A percentile compares a stretch with the other conserved stretches of the same genome.
Conservation (phyloP, 2,888 invertebrate genomes). For the Deilephila porcellus region DNA sequence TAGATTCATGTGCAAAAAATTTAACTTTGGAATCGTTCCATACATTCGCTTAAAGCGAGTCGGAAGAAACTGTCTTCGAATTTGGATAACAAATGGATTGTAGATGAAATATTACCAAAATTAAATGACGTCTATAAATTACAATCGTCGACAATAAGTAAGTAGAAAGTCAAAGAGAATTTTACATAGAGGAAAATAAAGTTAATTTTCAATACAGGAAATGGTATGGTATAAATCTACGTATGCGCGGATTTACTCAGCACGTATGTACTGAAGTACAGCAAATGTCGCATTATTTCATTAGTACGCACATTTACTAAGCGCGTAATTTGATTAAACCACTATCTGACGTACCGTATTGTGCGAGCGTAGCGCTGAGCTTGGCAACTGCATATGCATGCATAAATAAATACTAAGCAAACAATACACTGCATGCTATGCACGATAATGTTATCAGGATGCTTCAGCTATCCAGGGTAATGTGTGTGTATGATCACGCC, state of each 20-base stretch:
- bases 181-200: no score
- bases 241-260: not conserved
- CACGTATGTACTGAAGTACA: not conserved
- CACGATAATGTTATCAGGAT: constrained; percentile 20
- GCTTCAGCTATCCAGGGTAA: not conserved
- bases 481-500: not conserved
- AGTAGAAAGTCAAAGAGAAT: no score
- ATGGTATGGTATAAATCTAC: not conserved
- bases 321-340: constrained; percentile 24
- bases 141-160: no score
- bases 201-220: not conserved
- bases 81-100: not conserved
- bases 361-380: not conserved
- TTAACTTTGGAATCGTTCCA: constrained; percentile 3
- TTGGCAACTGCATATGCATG: constrained; percentile 15
- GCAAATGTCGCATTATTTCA: constrained; percentile 2
- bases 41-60: constrained; percentile 5
- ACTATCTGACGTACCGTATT: constrained; percentile 6
- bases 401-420: constrained; percentile 21
- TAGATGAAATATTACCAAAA: not conserved
- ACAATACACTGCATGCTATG: not conserved
- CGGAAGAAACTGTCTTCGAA: not conserved
- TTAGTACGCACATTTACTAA: constrained; percentile 21
- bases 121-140: no score
- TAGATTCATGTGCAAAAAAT: not conserved